Percentiles rank a stretch among this genome's conserved stretches.
phyloP scores from a whole-genome alignment of 2,888 invertebrate species.

The Limnephilus rhombicus region DNA sequence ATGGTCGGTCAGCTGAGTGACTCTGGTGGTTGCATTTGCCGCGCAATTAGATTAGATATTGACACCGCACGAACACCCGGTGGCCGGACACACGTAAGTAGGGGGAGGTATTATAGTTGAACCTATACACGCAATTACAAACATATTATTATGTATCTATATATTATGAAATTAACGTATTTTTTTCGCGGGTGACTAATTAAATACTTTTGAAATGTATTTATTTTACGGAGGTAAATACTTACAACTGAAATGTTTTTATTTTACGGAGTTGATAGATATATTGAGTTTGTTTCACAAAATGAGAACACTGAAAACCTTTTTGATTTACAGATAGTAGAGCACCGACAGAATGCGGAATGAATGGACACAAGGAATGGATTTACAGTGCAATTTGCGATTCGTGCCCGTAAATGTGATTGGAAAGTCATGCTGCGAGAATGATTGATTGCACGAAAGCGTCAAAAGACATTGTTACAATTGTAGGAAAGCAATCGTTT shows the following conservation, averaged over 20 bases:
- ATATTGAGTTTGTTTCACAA: neutral
- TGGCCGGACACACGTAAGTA: conserved; percentile 19
- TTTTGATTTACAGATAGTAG: neutral
- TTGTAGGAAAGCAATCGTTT: neutral
- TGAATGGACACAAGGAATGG: neutral
- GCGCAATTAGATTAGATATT: conserved; percentile 40
- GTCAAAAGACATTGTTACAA: neutral
- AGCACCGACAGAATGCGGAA: neutral
- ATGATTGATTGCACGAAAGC: conserved; percentile 1
- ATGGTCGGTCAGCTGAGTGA: conserved; percentile 3
- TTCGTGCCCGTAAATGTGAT: neutral
- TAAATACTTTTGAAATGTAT: no score
- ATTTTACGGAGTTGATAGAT: neutral
- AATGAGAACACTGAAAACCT: neutral
- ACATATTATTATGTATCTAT: neutral
- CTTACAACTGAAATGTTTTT: no score
- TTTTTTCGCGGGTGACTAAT: neutral
- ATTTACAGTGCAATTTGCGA: neutral
- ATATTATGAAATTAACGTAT: neutral
- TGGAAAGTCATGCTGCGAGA: conserved; percentile 1
- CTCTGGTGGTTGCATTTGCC: neutral
- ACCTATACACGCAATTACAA: neutral
- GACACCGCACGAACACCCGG: conserved; percentile 48
- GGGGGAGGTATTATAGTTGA: conserved; percentile 18
- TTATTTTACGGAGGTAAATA: neutral